Conservation (phyloP, 2,797 vertebrate genomes). For the Psittacula derbiana region DNA sequence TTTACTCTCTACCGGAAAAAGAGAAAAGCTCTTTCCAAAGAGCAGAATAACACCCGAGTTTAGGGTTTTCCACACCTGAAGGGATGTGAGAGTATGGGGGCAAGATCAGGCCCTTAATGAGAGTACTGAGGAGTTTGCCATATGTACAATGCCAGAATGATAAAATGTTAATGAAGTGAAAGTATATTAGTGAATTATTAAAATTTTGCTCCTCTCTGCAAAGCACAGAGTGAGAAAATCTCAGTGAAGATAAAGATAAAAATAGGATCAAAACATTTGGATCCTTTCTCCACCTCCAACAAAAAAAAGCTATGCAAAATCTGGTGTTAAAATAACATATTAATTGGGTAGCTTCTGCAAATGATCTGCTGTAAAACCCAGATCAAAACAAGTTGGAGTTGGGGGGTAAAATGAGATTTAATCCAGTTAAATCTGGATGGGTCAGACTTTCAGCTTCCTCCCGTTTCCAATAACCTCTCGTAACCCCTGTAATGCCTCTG, state of each 20-base stretch:
- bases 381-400: constrained; percentile 1
- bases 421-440: neutral
- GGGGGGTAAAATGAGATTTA: constrained; percentile 4
- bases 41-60: neutral
- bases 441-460: neutral
- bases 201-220: constrained; percentile 39
- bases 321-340: constrained; percentile 48
- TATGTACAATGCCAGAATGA: constrained; percentile 34
- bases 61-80: neutral
- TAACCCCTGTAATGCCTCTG: neutral
- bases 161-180: constrained; percentile 60
- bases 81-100: neutral
- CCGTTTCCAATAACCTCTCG: neutral
- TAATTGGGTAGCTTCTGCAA: constrained; percentile 42
- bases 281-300: constrained; percentile 24
- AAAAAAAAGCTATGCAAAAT: constrained; percentile 48
- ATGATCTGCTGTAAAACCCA: constrained; percentile 20
- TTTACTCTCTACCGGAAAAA: constrained; percentile 36
- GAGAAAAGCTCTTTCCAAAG: constrained; percentile 10
- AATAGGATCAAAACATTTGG: constrained; percentile 59
- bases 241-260: constrained; percentile 46
- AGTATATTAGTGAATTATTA: constrained; percentile 65
- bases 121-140: constrained; percentile 49
- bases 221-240: constrained; percentile 37
- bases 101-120: constrained; percentile 36